These are phyloP conservation scores for Acipenser ruthenus DNA, from an alignment of 2,797 vertebrate genomes.

Conservation along the genomic window DNA sequence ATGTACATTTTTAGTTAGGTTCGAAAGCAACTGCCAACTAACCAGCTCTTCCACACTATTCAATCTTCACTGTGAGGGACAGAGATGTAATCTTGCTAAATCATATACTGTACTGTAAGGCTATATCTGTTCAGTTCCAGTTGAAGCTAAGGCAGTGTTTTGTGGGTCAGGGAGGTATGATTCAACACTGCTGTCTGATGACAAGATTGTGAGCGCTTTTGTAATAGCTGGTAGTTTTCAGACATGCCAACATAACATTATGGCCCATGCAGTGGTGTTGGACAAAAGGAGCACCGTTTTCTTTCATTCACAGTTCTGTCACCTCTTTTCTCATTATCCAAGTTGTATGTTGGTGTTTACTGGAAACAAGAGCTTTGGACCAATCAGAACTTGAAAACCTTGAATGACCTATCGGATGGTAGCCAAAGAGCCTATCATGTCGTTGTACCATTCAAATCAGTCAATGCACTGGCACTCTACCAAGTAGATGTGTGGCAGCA, in stretches of 20 bases:
- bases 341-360: conserved; percentile 31
- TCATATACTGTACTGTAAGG: too few relatives aligned
- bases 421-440: conserved; percentile 33
- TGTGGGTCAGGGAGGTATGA: not conserved
- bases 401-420: conserved; percentile 28
- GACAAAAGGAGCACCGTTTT: conserved; percentile 42
- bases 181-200: conserved; percentile 1
- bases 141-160: not conserved
- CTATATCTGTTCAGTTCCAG: too few relatives aligned
- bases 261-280: conserved; percentile 18
- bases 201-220: not conserved
- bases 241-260: conserved; percentile 5
- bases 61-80: too few relatives aligned
- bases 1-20: too few relatives aligned
- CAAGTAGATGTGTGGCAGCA: conserved; percentile 26
- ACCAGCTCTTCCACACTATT: too few relatives aligned
- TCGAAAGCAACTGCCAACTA: too few relatives aligned
- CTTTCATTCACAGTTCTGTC: conserved; percentile 25
- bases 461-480: conserved; percentile 29
- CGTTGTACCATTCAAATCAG: conserved; percentile 33
- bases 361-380: conserved; percentile 33
- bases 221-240: not conserved
- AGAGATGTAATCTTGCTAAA: too few relatives aligned
- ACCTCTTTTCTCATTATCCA: conserved; percentile 28
- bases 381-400: conserved; percentile 34